phyloP scores from a whole-genome alignment of 2,797 vertebrate species.

The Leontopithecus rosalia region DNA sequence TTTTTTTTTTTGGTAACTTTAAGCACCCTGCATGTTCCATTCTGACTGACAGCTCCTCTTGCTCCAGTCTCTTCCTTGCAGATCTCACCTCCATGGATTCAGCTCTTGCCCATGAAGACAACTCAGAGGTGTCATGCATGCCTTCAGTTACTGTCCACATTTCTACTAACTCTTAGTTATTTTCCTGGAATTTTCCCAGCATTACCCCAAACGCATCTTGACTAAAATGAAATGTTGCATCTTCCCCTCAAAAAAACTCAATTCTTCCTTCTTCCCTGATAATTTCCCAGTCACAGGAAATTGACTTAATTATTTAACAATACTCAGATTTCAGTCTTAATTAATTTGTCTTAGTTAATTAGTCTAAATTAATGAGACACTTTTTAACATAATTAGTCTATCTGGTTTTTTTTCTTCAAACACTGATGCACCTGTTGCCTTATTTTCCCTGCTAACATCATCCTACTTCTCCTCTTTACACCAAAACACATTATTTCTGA shows the following conservation, averaged over 20 bases:
- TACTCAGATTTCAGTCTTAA: background rate
- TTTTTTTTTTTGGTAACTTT: background rate
- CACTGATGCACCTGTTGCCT: background rate
- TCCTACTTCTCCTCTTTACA: background rate
- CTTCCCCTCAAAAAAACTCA: background rate
- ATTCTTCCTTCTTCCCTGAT: background rate
- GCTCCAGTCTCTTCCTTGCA: background rate
- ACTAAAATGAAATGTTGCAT: background rate
- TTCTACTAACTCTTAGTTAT: background rate
- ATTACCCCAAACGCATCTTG: background rate
- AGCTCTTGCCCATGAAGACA: background rate
- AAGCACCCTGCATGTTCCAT: background rate
- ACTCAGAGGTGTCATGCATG: background rate
- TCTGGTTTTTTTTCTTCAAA: background rate
- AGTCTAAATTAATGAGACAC: background rate
- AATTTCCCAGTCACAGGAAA: background rate
- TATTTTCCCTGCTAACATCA: background rate
- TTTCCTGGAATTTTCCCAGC: background rate
- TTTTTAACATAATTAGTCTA: background rate
- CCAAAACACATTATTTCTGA: background rate
- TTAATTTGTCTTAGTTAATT: too few relatives aligned
- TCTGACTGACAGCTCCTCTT: background rate
- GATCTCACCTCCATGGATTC: background rate
- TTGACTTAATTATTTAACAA: background rate
- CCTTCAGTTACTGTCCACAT: background rate